Conservation (phyloP, 2,797 vertebrate genomes). For the Meriones psammophilus region DNA sequence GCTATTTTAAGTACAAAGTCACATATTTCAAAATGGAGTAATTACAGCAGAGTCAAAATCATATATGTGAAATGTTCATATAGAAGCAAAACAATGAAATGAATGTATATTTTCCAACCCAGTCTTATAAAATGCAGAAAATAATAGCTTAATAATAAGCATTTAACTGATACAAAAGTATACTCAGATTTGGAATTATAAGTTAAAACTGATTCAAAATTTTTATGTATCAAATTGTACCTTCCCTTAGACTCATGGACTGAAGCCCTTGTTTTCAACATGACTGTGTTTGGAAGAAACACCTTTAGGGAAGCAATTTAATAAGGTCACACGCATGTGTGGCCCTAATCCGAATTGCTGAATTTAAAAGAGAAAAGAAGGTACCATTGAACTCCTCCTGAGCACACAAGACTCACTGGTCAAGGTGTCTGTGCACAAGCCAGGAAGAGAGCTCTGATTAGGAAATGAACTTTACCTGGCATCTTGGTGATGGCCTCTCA, state of each 20-base stretch:
- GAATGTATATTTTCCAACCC: no score
- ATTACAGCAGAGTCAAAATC: constrained; percentile 15
- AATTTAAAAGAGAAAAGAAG: neutral
- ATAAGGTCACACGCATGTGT: fast-evolving
- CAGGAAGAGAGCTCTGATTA: neutral
- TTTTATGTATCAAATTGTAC: neutral
- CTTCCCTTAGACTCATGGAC: neutral
- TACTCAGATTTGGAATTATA: constrained; percentile 15
- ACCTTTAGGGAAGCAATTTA: neutral
- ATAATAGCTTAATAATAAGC: no score
- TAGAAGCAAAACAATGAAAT: no score
- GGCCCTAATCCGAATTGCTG: neutral
- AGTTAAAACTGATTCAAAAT: neutral
- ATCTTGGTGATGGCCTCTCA: neutral
- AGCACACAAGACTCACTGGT: no score
- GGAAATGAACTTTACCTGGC: neutral
- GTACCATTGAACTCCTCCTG: neutral
- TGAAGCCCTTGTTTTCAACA: neutral
- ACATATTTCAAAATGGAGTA: constrained; percentile 24
- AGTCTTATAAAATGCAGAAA: no score
- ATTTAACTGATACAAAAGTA: no score
- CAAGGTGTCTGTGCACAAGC: neutral
- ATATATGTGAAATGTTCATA: neutral
- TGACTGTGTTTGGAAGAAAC: neutral
- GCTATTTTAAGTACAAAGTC: constrained; percentile 30